Evolutionary conservation across 2,797 vertebrate species (phyloP), one percentile per base, ranked within the genome.

Genomic region (Protosalanx chinensis): DNA sequence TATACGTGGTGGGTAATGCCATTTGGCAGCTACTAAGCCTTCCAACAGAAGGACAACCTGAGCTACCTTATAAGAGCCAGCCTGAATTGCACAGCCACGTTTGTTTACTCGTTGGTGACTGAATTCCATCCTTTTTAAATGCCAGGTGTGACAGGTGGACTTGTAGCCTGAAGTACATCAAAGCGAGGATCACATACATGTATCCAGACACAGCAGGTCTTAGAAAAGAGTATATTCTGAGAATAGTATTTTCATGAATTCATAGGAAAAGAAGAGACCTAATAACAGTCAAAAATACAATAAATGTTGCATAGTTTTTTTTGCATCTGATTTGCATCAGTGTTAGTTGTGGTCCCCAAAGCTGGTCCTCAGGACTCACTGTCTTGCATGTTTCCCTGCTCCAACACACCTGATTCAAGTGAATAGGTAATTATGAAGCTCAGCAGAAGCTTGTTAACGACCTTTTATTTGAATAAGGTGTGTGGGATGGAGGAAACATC

Each of bases 21-120:
- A 3, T 27, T 35, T 53, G 70, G 74, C 20, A 63, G 49, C 57
- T 68, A 51, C 35, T 30, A 29, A 46, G 63, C 6, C 51, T 20
- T 8, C 68, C 29, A 57, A 33, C 7, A 1, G 69, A 46, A 70
- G 18, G 12, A 53, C 3, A 53, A 18, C 49, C 16, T 53, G 3
- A 53, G 16, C 51, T 53, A 16, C 51, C 7, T 53, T 15, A 27
- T 30, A 71, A 77, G 72, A 70, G 81, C 65, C 80, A 68, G 63
- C 71, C 75, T 71, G 59, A 73, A 78, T 79, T 61, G 76, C 65
- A 76, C 30, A 53, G 78, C 67, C 67, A 84, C 77, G 73, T 69
- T 80, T 74, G 74, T 84, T 81, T 80, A 76, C 78, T 76, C 37
- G 41, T 18, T 63, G 71, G 73, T 67, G 66, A 67, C 51, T 79